Evolutionary conservation across 1,140 invertebrate species (phyloP).

Genomic region (Subanguina moxae): DNA sequence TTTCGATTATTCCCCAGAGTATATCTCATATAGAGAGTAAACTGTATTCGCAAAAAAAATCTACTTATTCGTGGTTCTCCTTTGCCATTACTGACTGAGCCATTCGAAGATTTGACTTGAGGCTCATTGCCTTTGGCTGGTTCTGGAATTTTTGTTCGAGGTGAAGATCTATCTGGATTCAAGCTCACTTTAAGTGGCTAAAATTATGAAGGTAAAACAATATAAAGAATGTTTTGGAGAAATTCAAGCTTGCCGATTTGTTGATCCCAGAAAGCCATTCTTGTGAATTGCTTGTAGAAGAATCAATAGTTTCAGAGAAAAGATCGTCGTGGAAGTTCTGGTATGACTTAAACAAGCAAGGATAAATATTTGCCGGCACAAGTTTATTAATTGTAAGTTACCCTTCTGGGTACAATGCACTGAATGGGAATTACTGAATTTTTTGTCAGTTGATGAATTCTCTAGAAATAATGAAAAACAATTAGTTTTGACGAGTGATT

Average conservation of each 20-base stretch:
- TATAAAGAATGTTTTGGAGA: too few species aligned
- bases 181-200: constrained; percentile 16
- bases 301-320: constrained; percentile 81
- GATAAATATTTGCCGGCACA: too few species aligned
- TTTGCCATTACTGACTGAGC: too few species aligned
- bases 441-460: constrained; percentile 58
- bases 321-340: constrained; percentile 76
- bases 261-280: constrained; percentile 80
- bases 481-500: not conserved
- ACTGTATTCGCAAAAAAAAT: too few species aligned
- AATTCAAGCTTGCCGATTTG: constrained; percentile 35
- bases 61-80: too few species aligned
- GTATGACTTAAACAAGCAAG: constrained; percentile 83
- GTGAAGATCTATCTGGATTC: constrained; percentile 18
- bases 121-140: too few species aligned
- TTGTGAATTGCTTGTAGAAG: constrained; percentile 72
- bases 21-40: too few species aligned
- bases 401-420: constrained; percentile 45
- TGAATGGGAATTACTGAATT: constrained; percentile 52
- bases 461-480: constrained; percentile 4
- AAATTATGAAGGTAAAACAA: not conserved
- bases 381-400: too few species aligned
- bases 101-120: too few species aligned
- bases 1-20: too few species aligned
- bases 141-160: not conserved